Percentiles rank a stretch among this genome's conserved stretches.
Conservation (phyloP, 2,888 invertebrate genomes). For the Tipula confusa region DNA sequence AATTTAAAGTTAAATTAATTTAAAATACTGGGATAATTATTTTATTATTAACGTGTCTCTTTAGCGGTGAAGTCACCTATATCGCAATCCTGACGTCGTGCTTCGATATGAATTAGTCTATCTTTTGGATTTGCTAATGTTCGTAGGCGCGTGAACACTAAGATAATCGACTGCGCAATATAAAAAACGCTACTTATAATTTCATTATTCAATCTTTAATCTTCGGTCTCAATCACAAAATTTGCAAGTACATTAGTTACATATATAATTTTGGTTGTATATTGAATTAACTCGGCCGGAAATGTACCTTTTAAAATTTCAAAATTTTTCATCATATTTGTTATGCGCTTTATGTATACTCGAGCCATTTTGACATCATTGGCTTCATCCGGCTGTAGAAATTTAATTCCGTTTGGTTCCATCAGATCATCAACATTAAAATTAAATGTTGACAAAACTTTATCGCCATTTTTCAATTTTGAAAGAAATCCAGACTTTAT, state of each 20-base stretch:
- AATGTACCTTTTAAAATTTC: neutral
- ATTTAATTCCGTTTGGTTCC: neutral
- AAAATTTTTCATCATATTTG: neutral
- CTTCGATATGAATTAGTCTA: too few species aligned
- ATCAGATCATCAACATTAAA: neutral
- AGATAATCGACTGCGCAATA: too few species aligned
- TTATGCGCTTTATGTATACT: neutral
- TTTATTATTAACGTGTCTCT: too few species aligned
- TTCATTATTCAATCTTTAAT: neutral
- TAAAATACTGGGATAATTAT: too few species aligned
- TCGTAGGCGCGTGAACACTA: too few species aligned
- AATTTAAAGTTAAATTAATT: neutral
- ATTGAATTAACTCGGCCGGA: neutral
- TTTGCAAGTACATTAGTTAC: neutral
- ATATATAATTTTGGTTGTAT: neutral
- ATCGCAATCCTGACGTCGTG: too few species aligned
- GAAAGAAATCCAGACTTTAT: neutral
- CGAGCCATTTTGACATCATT: neutral
- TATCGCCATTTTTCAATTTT: neutral
- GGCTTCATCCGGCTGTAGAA: neutral
- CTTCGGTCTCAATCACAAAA: neutral
- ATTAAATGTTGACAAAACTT: neutral
- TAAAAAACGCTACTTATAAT: too few species aligned
- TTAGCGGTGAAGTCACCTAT: too few species aligned
- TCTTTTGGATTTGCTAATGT: too few species aligned